phyloP scores from a whole-genome alignment of 2,113 vertebrate genomes.

The Phylloscopus trochilus region DNA sequence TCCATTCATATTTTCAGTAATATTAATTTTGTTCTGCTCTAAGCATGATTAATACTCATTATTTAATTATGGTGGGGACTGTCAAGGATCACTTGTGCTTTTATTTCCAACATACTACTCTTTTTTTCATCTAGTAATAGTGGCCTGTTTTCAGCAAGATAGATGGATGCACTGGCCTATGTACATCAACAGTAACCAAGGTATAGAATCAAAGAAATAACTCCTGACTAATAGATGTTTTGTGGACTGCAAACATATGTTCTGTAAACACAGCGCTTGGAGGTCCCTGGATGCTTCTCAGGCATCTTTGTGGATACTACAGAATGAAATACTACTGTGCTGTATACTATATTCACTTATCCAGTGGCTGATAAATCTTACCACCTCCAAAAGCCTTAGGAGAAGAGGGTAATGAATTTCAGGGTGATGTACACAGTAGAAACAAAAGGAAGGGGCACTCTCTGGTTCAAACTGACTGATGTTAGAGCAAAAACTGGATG shows the following conservation, averaged over 20 bases:
- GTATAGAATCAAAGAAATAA: neutral
- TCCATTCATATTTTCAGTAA: neutral
- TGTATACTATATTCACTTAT: neutral
- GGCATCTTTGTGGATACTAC: neutral
- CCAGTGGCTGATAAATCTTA: neutral
- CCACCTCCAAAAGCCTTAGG: neutral
- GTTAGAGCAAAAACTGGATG: neutral
- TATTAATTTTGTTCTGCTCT: neutral
- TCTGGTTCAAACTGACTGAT: slow-evolving; percentile 26
- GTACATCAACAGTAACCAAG: neutral
- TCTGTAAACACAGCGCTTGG: neutral
- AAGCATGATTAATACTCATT: neutral
- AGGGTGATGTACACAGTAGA: neutral
- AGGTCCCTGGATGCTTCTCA: neutral
- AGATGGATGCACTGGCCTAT: neutral
- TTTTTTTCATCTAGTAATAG: neutral
- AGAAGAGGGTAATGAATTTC: slow-evolving; percentile 20
- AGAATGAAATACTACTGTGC: neutral
- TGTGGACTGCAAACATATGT: neutral
- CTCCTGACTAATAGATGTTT: neutral
- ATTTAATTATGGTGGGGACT: neutral
- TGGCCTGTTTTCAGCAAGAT: neutral
- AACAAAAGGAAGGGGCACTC: slow-evolving; percentile 14
- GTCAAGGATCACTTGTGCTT: neutral
- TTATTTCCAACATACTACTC: neutral